These are phyloP conservation scores for Solenodon paradoxus DNA, from an alignment of 2,113 vertebrate genomes.

Conservation along the genomic window DNA sequence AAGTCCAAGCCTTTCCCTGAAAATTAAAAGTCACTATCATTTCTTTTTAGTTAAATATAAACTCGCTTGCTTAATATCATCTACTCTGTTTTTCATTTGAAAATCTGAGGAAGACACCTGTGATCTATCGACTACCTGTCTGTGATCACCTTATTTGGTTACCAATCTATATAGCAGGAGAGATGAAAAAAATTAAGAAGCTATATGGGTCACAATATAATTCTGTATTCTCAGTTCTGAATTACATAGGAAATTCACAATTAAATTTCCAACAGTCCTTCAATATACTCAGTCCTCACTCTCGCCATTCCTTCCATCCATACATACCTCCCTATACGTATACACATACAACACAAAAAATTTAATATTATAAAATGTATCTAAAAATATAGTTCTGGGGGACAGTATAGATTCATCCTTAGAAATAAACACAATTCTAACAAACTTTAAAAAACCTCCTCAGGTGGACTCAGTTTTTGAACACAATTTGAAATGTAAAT, in stretches of 20 bases:
- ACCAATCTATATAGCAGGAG: not conserved
- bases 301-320: not conserved
- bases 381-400: not conserved
- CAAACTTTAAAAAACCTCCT: not conserved
- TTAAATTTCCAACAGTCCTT: not conserved
- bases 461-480: not conserved
- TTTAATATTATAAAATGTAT: not conserved
- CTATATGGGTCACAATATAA: not conserved
- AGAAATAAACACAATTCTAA: not conserved
- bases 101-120: not conserved
- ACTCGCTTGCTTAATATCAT: not conserved
- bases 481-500: not conserved
- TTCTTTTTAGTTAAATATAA: not conserved
- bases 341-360: not conserved
- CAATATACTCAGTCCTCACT: not conserved
- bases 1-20: not conserved
- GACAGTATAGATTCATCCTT: not conserved
- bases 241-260: not conserved
- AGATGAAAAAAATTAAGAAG: not conserved
- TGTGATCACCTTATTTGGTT: not conserved
- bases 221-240: not conserved
- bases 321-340: not conserved
- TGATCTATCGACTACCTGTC: not conserved
- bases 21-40: not conserved
- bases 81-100: slow-evolving; percentile 10